Evolutionary conservation across 2,888 invertebrate species (phyloP).

Genomic region (Tachina fera): DNA sequence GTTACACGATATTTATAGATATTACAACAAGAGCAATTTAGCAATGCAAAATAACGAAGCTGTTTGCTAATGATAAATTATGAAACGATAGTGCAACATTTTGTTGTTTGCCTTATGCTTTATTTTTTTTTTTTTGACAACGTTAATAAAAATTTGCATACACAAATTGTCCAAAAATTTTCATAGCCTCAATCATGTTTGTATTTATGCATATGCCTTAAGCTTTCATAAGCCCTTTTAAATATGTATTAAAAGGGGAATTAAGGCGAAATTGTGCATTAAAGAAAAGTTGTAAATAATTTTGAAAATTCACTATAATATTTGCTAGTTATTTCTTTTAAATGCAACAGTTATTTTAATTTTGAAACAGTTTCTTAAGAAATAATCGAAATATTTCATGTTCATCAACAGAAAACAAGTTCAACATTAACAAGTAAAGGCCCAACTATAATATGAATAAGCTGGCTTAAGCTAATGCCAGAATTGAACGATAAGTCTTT

Average conservation of each 20-base stretch:
- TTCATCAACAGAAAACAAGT: no score
- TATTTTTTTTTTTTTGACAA: not conserved
- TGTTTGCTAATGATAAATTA: slow-evolving; percentile 12
- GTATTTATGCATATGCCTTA: not conserved
- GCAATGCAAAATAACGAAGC: not conserved
- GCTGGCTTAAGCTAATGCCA: no score
- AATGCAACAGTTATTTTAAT: not conserved
- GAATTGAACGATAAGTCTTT: no score
- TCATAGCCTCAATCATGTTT: slow-evolving; percentile 37
- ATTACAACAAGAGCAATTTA: slow-evolving; percentile 14
- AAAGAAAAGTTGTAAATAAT: not conserved
- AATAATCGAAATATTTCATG: not conserved
- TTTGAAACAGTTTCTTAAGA: no score
- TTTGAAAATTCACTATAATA: not conserved
- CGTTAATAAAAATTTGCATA: slow-evolving; percentile 39
- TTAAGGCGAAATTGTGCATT: not conserved
- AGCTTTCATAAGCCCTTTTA: not conserved
- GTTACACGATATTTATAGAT: slow-evolving; percentile 34
- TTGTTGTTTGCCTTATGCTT: slow-evolving; percentile 8
- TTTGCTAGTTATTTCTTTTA: no score
- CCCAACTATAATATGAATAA: no score
- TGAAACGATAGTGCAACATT: slow-evolving; percentile 1
- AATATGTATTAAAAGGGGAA: not conserved
- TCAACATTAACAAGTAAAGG: no score
- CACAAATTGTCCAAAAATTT: slow-evolving; percentile 24